Base-by-base conservation (phyloP, 2,888 invertebrate species). In the Auanema sp. region DNA sequence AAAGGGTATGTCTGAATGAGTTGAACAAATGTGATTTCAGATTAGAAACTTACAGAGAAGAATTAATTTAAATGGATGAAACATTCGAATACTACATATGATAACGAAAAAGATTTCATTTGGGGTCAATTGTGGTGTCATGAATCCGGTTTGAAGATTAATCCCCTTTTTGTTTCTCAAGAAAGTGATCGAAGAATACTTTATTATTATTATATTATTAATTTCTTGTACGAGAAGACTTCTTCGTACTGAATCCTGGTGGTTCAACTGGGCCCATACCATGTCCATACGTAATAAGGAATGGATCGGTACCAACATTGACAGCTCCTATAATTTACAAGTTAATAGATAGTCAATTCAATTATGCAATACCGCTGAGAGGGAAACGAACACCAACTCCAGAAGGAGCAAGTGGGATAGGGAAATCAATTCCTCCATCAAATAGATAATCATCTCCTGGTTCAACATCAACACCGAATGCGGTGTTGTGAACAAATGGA, bases 311-410 rank as follows among this genome's bases (percentile, higher is more conserved):
- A 66, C 79, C 79, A 3, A 78, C 79, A 43, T 77, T 77, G 41
- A 79, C 75, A 16, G 75, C 79, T 60, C 77, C 67, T 65, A 42
- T 43, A 63, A 8, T 33, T 33, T n/a, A n/a, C n/a, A n/a, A n/a
- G n/a, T n/a, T n/a, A n/a, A 33, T 33, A 33, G 33, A 33, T 5
- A 33, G 3, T 33, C 33, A 33, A 33, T 33, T 47, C 47, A 47
- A 3, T 5, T 47, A 21, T 47, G 47, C 10, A 5, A 12, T 47
- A 62, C 69, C 78, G 47, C 67, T 70, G 50, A 79, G 60, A 41
- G 78, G 78, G 65, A 79, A 72, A n/a, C 78, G 70, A 14, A 78
- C 77, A 61, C 78, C 78, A 40, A 76, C 78, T 25, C 79, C 79
- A 0, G 75, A 68, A 18, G 75, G 74, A 11, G 69, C 79, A 8